A percentile compares a stretch with the other conserved stretches of the same genome.
Conservation (phyloP, 2,888 invertebrate species). For the Beris morrisii region DNA sequence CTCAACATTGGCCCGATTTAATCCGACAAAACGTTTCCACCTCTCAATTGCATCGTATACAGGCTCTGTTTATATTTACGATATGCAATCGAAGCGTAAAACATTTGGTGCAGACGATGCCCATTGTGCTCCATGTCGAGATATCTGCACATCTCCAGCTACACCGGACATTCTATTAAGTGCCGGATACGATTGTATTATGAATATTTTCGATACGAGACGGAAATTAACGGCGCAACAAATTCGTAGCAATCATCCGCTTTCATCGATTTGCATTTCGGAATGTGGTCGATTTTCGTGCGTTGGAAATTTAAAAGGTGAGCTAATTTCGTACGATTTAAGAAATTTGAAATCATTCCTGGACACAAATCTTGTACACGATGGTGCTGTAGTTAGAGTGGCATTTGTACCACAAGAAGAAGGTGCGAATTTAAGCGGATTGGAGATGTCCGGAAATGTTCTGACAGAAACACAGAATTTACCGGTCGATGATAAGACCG, state of each 20-base stretch:
- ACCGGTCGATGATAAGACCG: background rate
- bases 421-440: background rate
- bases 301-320: slow-evolving; percentile 54
- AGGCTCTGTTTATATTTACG: slow-evolving; percentile 51
- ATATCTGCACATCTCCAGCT: slow-evolving; percentile 49
- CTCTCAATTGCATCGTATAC: slow-evolving; percentile 50
- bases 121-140: slow-evolving; percentile 53
- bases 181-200: slow-evolving; percentile 53
- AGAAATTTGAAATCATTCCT: slow-evolving; percentile 48
- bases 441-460: slow-evolving; percentile 4
- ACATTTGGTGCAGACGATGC: slow-evolving; percentile 48
- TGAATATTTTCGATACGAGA: slow-evolving; percentile 54
- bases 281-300: slow-evolving; percentile 53
- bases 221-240: slow-evolving; percentile 47
- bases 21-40: slow-evolving; percentile 52
- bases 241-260: slow-evolving; percentile 47
- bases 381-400: slow-evolving; percentile 48
- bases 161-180: slow-evolving; percentile 50
- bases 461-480: slow-evolving; percentile 17
- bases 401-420: slow-evolving; percentile 48
- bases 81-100: slow-evolving; percentile 49
- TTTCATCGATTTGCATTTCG: slow-evolving; percentile 51
- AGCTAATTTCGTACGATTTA: slow-evolving; percentile 51
- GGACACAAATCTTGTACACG: slow-evolving; percentile 47
- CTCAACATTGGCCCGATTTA: slow-evolving; percentile 52